Percentiles rank a stretch among this genome's conserved stretches.
These are phyloP conservation scores for Eupeodes latifasciatus DNA, from an alignment of 2,888 invertebrate genomes.

Conservation along the genomic window DNA sequence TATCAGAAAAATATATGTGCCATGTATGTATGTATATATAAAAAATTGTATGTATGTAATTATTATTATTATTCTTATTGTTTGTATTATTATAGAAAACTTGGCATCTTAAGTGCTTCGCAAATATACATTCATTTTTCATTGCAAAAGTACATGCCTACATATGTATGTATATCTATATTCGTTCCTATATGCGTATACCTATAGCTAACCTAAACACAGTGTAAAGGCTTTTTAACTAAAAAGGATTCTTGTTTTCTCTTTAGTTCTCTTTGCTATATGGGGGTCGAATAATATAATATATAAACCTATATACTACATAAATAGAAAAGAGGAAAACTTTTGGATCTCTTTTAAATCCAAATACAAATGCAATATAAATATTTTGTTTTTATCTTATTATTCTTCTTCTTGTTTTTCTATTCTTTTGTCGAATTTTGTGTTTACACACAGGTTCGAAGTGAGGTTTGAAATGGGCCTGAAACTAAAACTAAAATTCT, in stretches of 20 bases:
- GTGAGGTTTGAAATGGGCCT: not conserved
- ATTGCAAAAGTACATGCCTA: constrained; percentile 62
- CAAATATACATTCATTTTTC: constrained; percentile 80
- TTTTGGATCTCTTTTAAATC: constrained; percentile 72
- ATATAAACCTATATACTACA: too few relatives aligned
- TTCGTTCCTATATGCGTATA: constrained; percentile 50
- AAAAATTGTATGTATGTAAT: not conserved
- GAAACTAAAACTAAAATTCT: not conserved
- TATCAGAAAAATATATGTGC: constrained; percentile 20
- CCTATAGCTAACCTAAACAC: not conserved
- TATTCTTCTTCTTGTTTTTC: not conserved
- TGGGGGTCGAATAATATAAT: constrained; percentile 33
- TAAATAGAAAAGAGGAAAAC: constrained; percentile 48
- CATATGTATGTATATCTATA: not conserved
- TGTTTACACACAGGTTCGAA: not conserved
- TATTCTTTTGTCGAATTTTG: constrained; percentile 8
- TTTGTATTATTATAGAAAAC: constrained; percentile 82
- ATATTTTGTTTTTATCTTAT: constrained; percentile 26
- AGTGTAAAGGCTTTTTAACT: constrained; percentile 66
- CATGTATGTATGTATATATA: constrained; percentile 29
- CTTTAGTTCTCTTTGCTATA: not conserved
- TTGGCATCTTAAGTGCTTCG: constrained; percentile 82
- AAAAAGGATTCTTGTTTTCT: constrained; percentile 74
- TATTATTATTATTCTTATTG: constrained; percentile 78
- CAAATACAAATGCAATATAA: constrained; percentile 69